These are phyloP conservation scores for Baronia brevicornis DNA, from an alignment of 2,888 invertebrate species.

Conservation along the genomic window DNA sequence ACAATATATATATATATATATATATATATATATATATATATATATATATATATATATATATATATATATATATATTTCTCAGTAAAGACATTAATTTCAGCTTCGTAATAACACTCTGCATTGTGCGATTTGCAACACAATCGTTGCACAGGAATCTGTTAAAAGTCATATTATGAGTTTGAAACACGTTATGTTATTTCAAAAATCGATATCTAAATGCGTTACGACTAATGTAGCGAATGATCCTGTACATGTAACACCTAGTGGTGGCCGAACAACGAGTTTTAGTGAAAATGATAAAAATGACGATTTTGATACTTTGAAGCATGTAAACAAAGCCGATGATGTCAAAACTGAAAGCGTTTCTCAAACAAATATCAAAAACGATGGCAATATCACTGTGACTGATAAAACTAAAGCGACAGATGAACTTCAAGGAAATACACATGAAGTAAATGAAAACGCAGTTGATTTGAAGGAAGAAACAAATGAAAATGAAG, in stretches of 20 bases:
- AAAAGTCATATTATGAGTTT: conserved; percentile 17
- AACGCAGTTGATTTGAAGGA: neutral
- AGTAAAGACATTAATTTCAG: conserved; percentile 16
- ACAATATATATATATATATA: too few species aligned
- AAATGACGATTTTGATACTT: too few species aligned
- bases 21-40: too few species aligned
- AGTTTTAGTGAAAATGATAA: too few species aligned
- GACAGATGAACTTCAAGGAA: neutral
- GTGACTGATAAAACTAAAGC: too few species aligned
- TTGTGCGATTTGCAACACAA: conserved; percentile 25
- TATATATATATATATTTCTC: too few species aligned
- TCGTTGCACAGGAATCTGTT: conserved; percentile 13
- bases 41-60: too few species aligned
- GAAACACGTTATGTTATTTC: conserved; percentile 10
- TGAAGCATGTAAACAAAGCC: too few species aligned
- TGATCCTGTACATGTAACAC: neutral
- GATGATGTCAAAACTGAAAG: too few species aligned
- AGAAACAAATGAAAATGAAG: conserved; percentile 11
- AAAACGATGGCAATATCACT: neutral
- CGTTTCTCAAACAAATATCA: too few species aligned
- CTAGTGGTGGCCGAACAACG: neutral
- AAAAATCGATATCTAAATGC: conserved; percentile 3
- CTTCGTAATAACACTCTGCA: conserved; percentile 21
- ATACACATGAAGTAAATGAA: neutral
- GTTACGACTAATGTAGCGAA: neutral